A percentile compares a stretch with the other conserved stretches of the same genome.
These are phyloP conservation scores for Apis mellifera DNA, from an alignment of 1,140 invertebrate species.

Conservation along the genomic window DNA sequence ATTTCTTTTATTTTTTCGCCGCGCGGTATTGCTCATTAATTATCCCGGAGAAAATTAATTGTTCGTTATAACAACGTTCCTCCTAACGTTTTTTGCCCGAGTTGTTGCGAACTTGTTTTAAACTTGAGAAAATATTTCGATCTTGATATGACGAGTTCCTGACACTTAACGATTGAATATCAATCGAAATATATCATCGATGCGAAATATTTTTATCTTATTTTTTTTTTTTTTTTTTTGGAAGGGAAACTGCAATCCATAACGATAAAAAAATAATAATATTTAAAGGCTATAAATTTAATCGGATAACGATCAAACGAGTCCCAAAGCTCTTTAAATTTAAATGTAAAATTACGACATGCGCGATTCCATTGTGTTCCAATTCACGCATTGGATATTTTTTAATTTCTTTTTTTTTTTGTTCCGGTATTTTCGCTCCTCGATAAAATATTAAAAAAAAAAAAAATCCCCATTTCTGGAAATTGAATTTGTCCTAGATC, in stretches of 20 bases:
- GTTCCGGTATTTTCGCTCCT: too few species aligned
- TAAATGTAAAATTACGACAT: background rate
- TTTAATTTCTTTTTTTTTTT: too few species aligned
- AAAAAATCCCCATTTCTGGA: background rate
- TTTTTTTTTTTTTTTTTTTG: too few species aligned
- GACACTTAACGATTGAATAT: too few species aligned
- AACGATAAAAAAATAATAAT: background rate
- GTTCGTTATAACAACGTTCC: background rate
- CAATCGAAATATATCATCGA: too few species aligned
- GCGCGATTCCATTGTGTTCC: background rate
- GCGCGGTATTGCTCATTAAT: constrained; percentile 34
- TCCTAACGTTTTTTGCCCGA: background rate
- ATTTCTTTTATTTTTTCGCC: constrained; percentile 27
- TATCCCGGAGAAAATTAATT: background rate
- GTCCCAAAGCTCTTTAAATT: background rate
- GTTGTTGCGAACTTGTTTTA: background rate
- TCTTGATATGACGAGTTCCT: too few species aligned
- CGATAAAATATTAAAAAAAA: background rate
- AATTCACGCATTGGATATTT: background rate
- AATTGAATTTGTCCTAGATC: too few species aligned
- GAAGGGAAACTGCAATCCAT: too few species aligned
- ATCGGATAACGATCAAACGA: background rate
- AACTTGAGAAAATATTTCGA: too few species aligned
- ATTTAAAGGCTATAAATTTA: background rate
- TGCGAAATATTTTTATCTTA: background rate